Evolutionary conservation across 2,888 invertebrate species (phyloP).

Genomic region (Dusona sp.): DNA sequence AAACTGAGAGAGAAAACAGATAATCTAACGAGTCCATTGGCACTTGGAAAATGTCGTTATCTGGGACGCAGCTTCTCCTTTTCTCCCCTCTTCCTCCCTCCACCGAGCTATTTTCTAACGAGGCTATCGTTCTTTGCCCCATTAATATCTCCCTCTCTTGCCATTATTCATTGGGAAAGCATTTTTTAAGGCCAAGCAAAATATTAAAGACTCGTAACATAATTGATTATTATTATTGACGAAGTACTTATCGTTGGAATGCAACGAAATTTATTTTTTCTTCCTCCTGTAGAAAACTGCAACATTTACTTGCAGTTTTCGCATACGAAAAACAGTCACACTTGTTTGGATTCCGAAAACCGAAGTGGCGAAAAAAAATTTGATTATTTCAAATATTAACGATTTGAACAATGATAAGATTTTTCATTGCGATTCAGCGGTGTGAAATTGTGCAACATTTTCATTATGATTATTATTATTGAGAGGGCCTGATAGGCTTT

Average conservation of each 20-base stretch:
- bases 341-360: neutral
- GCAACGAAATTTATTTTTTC: neutral
- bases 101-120: conserved; percentile 60
- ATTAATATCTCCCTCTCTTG: conserved; percentile 50
- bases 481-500: neutral
- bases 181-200: neutral
- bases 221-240: neutral
- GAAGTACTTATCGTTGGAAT: neutral
- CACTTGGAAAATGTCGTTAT: conserved; percentile 66
- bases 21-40: conserved; percentile 58
- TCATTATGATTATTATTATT: neutral
- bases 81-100: conserved; percentile 21
- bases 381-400: too few relatives aligned
- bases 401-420: too few relatives aligned
- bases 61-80: conserved; percentile 52
- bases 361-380: neutral
- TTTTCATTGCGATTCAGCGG: neutral
- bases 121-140: conserved; percentile 58
- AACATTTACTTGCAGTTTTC: neutral
- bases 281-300: neutral
- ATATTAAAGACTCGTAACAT: neutral
- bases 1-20: conserved; percentile 48
- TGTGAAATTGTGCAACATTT: neutral
- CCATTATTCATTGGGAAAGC: neutral
- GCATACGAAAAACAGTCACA: neutral